Evolutionary conservation across 2,113 vertebrate genomes (phyloP).

Genomic region (Ploceus nigricollis): DNA sequence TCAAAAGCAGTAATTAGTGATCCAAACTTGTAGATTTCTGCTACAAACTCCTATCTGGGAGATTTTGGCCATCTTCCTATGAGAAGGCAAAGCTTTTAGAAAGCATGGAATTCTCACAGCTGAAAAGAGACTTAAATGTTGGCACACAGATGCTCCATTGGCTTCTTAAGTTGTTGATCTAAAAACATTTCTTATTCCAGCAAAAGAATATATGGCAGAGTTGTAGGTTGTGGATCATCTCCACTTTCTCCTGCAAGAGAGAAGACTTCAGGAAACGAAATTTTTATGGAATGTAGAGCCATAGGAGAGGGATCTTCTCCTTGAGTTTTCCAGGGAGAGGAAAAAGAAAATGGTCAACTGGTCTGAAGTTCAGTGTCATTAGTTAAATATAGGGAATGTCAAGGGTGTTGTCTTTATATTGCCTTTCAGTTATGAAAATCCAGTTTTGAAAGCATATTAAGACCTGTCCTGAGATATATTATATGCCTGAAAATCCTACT

Average conservation of each 20-base stretch:
- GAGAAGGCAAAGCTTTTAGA: conserved; percentile 28
- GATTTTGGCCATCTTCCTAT: conserved; percentile 29
- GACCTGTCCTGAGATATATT: not conserved
- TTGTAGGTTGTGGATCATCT: not conserved
- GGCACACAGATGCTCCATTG: not conserved
- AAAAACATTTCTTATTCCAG: conserved; percentile 8
- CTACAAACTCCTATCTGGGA: not conserved
- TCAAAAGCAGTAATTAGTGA: conserved; percentile 13
- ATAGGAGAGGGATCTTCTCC: not conserved
- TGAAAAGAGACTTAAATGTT: conserved; percentile 15
- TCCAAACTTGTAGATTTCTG: conserved; percentile 2
- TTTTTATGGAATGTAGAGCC: not conserved
- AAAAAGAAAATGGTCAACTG: not conserved
- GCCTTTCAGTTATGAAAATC: not conserved
- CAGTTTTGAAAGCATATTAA: not conserved
- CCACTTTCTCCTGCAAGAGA: not conserved
- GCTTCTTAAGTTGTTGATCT: conserved; percentile 31
- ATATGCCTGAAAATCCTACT: not conserved
- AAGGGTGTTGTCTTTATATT: not conserved
- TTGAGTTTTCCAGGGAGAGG: not conserved
- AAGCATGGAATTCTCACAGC: not conserved
- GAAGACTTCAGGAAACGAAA: not conserved
- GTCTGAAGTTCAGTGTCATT: not conserved
- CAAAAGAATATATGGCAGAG: not conserved
- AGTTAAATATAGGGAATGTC: not conserved